Base-by-base conservation (phyloP, 2,113 vertebrate species). In the Lamprotornis superbus region DNA sequence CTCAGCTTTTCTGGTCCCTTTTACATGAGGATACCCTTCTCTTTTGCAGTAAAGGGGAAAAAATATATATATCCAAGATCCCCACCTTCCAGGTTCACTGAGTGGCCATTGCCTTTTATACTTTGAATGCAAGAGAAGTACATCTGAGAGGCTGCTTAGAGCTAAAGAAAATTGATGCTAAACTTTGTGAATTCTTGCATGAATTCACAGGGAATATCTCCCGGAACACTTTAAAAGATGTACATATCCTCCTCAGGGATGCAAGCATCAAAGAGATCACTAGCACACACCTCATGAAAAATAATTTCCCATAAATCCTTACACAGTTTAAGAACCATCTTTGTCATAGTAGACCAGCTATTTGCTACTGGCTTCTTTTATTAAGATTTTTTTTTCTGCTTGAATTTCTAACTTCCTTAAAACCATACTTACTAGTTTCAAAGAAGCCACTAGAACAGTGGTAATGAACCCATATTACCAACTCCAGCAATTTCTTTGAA, bases 121-220 rank as follows among this genome's bases (percentile, higher is more conserved):
- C 25, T 83, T 76, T 59, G 4, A 76, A 67, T 40, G 39, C 57
- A 89, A 88, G 30, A 63, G 55, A 90, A 93, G 88, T 44, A 67
- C 44, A 55, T 70, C 35, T 59, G 44, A 86, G 39, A 93, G 3
- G 19, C 59, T 63, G 47, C 79, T 80, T 88, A 77, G 35, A 90
- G 70, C 55, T 77, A 64, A 70, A 80, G 78, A 90, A 93, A 95
- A 90, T 11, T 81, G 39, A 52, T 67, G 75, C 27, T 94, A 85
- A 93, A 94, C 56, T 92, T 92, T 49, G 56, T 52, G 68, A 94
- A 85, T 93, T 69, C 74, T 85, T 90, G 49, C 67, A 64, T 87
- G 79, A 73, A 86, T 93, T 95, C 89, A 93, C 35, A 76, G 59
- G 1, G 4, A 83, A 40, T 85, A 93, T 87, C 65, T 93, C 53